Conservation (phyloP, 2,113 vertebrate genomes). For the Psilopogon haemacephalus region DNA sequence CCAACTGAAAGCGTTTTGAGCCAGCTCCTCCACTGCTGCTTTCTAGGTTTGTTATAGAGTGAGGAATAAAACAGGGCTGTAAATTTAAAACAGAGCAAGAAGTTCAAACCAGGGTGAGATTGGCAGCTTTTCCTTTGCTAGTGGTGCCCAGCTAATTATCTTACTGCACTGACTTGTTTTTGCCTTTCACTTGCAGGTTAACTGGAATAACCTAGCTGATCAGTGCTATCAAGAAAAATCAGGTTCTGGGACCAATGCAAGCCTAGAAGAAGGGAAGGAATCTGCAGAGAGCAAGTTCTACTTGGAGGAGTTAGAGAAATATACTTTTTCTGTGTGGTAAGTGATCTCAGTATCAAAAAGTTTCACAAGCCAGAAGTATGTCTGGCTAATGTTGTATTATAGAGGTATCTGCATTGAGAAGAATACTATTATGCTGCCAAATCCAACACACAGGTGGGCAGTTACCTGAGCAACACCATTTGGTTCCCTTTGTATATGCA, state of each 20-base stretch:
- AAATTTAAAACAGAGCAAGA: neutral
- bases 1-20: neutral
- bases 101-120: neutral
- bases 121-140: neutral
- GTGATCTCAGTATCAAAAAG: neutral
- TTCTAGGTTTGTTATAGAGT: neutral
- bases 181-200: constrained; percentile 7
- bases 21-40: neutral
- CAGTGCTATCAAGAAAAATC: neutral
- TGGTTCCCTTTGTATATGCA: neutral
- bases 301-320: constrained; percentile 72
- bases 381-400: neutral
- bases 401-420: neutral
- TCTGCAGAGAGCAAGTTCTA: neutral
- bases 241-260: neutral
- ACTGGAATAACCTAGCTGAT: neutral
- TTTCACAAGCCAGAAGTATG: neutral
- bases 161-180: neutral
- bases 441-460: neutral
- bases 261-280: neutral
- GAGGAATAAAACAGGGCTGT: neutral
- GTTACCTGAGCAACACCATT: neutral
- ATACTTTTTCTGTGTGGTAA: constrained; percentile 76
- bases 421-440: neutral
- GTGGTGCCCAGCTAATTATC: neutral